Evolutionary conservation across 2,113 vertebrate species (phyloP), one percentile per base, ranked within the genome.

Genomic region (Spilogale gracilis): DNA sequence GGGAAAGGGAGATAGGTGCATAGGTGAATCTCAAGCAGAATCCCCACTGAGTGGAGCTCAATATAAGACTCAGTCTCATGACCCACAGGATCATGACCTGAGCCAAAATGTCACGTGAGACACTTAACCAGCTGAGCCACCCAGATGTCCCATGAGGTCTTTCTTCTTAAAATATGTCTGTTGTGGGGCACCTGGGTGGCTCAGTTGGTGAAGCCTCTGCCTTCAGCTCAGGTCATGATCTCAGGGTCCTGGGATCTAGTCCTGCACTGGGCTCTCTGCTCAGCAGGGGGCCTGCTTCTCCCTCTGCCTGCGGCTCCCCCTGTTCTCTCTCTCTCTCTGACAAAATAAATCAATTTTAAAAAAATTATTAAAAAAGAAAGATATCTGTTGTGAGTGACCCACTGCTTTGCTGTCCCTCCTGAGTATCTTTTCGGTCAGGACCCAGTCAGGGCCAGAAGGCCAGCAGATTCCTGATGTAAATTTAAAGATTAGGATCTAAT

Each of bases 361-460:
- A 61, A 61, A 61, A 61, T 61, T 61, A 21, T 60, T 25, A 10
- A 61, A 61, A 23, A 60, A 25, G 14, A 76, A 43, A 9, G 4
- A 5, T 5, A 1, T 11, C 11, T 0, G 0, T 1, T 12, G 20
- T 43, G 45, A 48, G 9, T 20, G 16, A 43, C 1, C 21, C n/a
- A 17, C 6, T 9, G 1, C 48, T 54, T 73, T 27, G 21, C 25
- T 43, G 9, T 48, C 17, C 12, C 7, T 16, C 30, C 23, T 0
- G 5, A 10, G 8, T 48, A 9, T 3, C 16, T 16, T 83, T 65
- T 78, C 10, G 7, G 2, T 58, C 30, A 78, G 43, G 4, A 20
- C 10, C 7, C 17, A 38, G 48, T 65, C 6, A 54, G 60, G 14
- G 43, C 20, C 20, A 78, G n/a, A 69, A 43, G 38, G 56, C 5